A percentile compares a stretch with the other conserved stretches of the same genome.
These are phyloP conservation scores for Cydia fagiglandana DNA, from an alignment of 1,140 invertebrate species.

Conservation along the genomic window DNA sequence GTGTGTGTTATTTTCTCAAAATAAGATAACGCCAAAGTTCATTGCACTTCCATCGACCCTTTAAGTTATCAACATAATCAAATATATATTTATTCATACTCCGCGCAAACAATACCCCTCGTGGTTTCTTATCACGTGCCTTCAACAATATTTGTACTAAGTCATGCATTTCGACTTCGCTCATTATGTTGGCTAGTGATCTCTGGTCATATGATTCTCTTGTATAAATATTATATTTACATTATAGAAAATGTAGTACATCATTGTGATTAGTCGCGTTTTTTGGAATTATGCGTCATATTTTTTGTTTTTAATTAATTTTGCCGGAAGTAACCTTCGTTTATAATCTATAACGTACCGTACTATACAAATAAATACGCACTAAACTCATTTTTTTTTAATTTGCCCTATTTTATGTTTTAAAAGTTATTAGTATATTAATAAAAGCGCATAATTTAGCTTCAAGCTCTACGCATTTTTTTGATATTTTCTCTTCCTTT, in stretches of 20 bases:
- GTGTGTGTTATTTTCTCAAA: no score
- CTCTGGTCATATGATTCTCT: slow-evolving; percentile 28
- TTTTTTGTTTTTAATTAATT: not conserved
- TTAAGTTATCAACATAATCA: slow-evolving; percentile 12
- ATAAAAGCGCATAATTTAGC: not conserved
- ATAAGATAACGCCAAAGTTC: not conserved
- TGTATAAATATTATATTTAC: slow-evolving; percentile 15
- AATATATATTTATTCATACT: not conserved
- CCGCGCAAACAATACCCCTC: slow-evolving; percentile 13
- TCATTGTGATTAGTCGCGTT: not conserved
- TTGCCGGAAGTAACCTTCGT: not conserved
- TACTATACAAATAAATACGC: not conserved
- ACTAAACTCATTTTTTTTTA: not conserved
- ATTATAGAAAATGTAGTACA: not conserved
- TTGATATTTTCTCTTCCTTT: not conserved
- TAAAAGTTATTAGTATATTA: not conserved
- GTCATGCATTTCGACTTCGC: slow-evolving; percentile 28
- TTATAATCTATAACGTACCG: not conserved
- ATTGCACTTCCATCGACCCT: slow-evolving; percentile 2
- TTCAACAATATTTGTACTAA: slow-evolving; percentile 26
- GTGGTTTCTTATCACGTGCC: slow-evolving; percentile 29
- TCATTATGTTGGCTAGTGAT: slow-evolving; percentile 19
- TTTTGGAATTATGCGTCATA: not conserved
- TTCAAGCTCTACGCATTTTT: not conserved
- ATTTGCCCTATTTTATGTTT: not conserved